Percentiles rank a stretch among this genome's conserved stretches.
Evolutionary conservation across 1,140 invertebrate genomes (phyloP).

Genomic region (Galendromus occidentalis): DNA sequence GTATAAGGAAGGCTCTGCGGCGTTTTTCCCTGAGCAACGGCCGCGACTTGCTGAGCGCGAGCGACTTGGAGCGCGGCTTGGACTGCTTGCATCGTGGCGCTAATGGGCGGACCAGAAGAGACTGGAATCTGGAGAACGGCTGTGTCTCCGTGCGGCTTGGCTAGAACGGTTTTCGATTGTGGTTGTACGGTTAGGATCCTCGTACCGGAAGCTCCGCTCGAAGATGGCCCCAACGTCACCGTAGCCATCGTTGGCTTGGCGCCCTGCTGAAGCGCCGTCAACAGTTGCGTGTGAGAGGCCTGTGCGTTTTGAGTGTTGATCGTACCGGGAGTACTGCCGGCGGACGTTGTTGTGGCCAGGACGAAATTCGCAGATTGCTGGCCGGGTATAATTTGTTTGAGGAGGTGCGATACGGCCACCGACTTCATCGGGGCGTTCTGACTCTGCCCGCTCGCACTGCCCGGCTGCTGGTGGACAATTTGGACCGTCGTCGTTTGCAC

Average conservation of each 20-base stretch:
- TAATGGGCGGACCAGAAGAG: slow-evolving; percentile 17
- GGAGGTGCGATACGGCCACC: not conserved
- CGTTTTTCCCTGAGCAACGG: slow-evolving; percentile 1
- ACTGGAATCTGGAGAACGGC: slow-evolving; percentile 4
- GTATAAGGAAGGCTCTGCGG: not conserved
- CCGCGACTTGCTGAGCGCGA: slow-evolving; percentile 10
- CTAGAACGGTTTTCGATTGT: not conserved
- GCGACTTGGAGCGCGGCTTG: slow-evolving; percentile 10
- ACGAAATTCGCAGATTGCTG: not conserved
- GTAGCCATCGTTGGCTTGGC: not conserved
- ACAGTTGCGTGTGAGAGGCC: not conserved
- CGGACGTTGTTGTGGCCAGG: not conserved
- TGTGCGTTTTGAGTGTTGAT: not conserved
- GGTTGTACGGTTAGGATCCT: not conserved
- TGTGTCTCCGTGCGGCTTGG: slow-evolving; percentile 4
- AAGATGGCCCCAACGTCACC: not conserved
- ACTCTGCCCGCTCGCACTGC: not conserved
- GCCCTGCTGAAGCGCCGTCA: not conserved
- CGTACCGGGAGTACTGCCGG: not conserved
- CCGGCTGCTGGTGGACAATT: slow-evolving; percentile 9
- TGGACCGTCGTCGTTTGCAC: slow-evolving; percentile 1
- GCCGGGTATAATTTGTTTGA: not conserved
- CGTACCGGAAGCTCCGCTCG: not conserved
- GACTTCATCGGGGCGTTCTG: not conserved
- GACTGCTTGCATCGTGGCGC: not conserved